phyloP scores from a whole-genome alignment of 2,888 invertebrate species.

The Venusia cambrica region DNA sequence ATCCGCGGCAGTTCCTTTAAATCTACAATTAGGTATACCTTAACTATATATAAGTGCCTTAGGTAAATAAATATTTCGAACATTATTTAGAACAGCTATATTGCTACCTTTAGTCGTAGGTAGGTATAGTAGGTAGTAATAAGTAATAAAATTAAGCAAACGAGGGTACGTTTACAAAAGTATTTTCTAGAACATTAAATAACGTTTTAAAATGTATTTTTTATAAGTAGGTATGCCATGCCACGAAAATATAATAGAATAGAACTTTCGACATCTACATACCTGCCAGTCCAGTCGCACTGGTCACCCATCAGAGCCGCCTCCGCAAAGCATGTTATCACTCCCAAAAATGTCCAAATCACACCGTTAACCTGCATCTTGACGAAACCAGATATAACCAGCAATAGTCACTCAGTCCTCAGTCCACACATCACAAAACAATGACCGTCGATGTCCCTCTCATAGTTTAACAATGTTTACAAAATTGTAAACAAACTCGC shows the following conservation, averaged over 20 bases:
- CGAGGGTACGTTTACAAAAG: no score
- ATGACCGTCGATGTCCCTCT: conserved; percentile 27
- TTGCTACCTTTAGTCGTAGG: no score
- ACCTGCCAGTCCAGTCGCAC: conserved; percentile 87
- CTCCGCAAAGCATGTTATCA: conserved; percentile 65
- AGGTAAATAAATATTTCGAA: no score
- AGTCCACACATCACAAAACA: conserved; percentile 48
- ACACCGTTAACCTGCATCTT: conserved; percentile 54
- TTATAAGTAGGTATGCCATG: conserved; percentile 38
- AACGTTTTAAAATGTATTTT: conserved; percentile 3
- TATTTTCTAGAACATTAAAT: no score
- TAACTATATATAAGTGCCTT: no score
- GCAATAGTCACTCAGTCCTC: conserved; percentile 25
- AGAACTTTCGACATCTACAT: conserved; percentile 50
- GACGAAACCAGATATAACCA: conserved; percentile 33
- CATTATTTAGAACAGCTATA: no score
- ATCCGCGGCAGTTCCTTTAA: no score
- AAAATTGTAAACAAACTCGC: conserved; percentile 50
- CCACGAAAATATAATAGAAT: conserved; percentile 37
- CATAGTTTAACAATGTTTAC: conserved; percentile 31
- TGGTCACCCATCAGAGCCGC: conserved; percentile 84
- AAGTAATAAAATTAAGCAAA: no score
- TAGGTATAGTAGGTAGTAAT: no score
- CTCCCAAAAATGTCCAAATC: conserved; percentile 68
- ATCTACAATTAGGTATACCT: no score